phyloP scores from a whole-genome alignment of 2,797 vertebrate species.

The Eospalax fontanierii region DNA sequence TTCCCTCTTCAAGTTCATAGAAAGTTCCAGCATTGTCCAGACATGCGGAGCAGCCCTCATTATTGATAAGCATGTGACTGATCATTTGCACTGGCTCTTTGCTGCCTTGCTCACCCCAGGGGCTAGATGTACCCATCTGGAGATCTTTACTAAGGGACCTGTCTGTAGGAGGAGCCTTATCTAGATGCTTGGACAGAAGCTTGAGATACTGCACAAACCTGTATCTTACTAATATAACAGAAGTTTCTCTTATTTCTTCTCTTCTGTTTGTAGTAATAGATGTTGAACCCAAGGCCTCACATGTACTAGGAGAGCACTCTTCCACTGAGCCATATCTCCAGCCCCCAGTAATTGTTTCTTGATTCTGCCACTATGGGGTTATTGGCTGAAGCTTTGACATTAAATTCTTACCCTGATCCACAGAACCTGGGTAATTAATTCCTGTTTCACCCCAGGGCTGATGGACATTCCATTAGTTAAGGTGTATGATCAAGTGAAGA shows the following conservation, averaged over 20 bases:
- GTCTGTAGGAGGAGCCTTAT: neutral
- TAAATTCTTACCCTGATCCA: neutral
- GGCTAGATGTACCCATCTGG: neutral
- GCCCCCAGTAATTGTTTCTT: no score
- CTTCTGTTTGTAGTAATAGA: neutral
- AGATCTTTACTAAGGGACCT: neutral
- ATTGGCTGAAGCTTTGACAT: neutral
- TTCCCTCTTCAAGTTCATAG: neutral
- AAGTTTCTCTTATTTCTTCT: no score
- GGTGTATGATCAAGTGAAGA: neutral
- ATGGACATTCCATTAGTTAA: neutral
- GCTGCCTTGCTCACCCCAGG: neutral
- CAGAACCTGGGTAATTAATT: neutral
- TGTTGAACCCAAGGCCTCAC: neutral
- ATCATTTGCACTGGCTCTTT: neutral
- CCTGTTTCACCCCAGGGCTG: neutral
- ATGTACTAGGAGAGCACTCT: neutral
- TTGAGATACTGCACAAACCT: rapidly evolving
- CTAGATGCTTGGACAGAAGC: neutral
- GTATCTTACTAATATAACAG: neutral
- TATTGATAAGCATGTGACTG: neutral
- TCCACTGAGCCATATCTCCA: neutral
- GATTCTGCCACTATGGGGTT: neutral
- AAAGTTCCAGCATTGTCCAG: neutral
- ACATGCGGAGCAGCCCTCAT: neutral